A percentile compares a stretch with the other conserved stretches of the same genome.
These are phyloP conservation scores for Diadema setosum DNA, from an alignment of 35 echinoderm and acorn worm genomes.

Conservation along the genomic window DNA sequence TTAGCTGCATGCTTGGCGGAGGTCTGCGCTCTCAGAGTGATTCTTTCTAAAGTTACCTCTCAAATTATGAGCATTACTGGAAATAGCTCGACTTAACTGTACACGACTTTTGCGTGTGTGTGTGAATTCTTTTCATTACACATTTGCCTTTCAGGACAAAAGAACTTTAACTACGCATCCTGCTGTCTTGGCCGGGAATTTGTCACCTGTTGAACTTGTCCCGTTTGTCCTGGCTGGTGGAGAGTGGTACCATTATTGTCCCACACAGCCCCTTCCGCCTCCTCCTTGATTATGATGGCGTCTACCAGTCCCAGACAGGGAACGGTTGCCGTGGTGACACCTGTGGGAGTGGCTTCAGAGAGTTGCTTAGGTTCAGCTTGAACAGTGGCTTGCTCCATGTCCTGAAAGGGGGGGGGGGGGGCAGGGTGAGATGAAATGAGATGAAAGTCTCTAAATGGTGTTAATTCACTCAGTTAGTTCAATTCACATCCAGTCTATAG, in stretches of 20 bases:
- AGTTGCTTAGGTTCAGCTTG: not conserved
- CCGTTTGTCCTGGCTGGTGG: too few species aligned
- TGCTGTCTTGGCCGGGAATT: too few species aligned
- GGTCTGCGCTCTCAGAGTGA: too few species aligned
- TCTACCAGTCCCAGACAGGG: not conserved
- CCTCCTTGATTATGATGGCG: not conserved
- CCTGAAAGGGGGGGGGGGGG: not conserved
- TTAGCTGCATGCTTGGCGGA: too few species aligned
- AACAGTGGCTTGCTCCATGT: constrained; percentile 8
- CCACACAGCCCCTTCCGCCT: not conserved
- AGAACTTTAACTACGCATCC: too few species aligned
- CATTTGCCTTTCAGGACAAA: too few species aligned
- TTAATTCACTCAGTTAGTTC: not conserved
- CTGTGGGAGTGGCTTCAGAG: not conserved
- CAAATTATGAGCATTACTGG: too few species aligned
- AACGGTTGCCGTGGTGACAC: not conserved
- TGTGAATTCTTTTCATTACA: too few species aligned
- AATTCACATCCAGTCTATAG: not conserved
- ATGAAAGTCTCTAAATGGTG: not conserved
- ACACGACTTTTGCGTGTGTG: too few species aligned
- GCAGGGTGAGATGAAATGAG: not conserved
- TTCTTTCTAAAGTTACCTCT: too few species aligned
- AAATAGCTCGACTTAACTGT: too few species aligned
- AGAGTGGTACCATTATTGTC: not conserved
- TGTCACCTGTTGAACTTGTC: too few species aligned